Base-by-base conservation (phyloP, 2,797 vertebrate genomes). In the Syngnathus rostellatus region DNA sequence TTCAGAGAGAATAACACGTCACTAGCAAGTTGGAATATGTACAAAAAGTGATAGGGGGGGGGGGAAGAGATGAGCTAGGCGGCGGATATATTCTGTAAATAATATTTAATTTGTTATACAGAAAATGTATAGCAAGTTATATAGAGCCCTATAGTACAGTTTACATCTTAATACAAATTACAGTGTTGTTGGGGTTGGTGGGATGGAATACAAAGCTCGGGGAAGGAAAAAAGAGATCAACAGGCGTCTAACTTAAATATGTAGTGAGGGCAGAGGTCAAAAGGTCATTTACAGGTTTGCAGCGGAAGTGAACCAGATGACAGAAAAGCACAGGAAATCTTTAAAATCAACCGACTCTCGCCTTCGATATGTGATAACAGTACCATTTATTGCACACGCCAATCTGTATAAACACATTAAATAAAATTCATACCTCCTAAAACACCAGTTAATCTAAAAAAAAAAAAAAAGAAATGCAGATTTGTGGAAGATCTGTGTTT, bases 341-440 rank as follows among this genome's bases (percentile, higher is more conserved):
- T 76, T 75, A 17, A 84, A 82, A 88, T 84, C 85, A 90, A 87
- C 81, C 88, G 83, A 87, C 84, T 83, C 85, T 86, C 77, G 67
- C 66, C 77, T 72, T 81, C 70, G 60, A 81, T 78, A 88, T 63
- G 37, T 74, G 66, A 74, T 78, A 71, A 83, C 89, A 72, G 74
- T 71, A 87, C 89, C 77, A 89, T 86, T 81, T 96, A 97, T 98
- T 98, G 95, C 96, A 97, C 94, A 91, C 90, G 84, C 91, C 80
- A 91, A 89, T 86, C 68, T 69, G 82, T 77, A 84, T 78, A 79
- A 77, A 86, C 79, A 85, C 46, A 81, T 77, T 74, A 83, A 78
- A 71, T 21, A 67, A 75, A 78, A 73, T 73, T 62, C 40, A 69
- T 71, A 83, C 64, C 17, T 75, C 73, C 82, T 79, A 86, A 85